Percentiles rank a stretch among this genome's conserved stretches.
Evolutionary conservation across 2,888 invertebrate genomes (phyloP).

Genomic region (Eupithecia abbreviata): DNA sequence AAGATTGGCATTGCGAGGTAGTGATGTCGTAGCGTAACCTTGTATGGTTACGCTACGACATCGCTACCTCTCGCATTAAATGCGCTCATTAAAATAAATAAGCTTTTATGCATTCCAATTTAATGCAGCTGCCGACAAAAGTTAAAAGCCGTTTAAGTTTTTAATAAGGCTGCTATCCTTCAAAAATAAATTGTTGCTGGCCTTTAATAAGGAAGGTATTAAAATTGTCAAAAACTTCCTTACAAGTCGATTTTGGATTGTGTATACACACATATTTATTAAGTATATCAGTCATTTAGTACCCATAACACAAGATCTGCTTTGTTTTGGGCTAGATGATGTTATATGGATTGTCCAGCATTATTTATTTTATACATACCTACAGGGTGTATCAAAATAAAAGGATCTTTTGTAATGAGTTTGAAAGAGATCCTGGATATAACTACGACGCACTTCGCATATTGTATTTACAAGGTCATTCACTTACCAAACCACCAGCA

Average conservation of each 20-base stretch:
- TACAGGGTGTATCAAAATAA: neutral
- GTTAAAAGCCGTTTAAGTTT: neutral
- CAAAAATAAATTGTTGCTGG: constrained; percentile 1
- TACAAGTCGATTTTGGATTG: neutral
- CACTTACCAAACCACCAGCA: neutral
- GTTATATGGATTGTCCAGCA: too few species aligned
- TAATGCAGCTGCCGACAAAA: neutral
- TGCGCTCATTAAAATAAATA: constrained; percentile 8
- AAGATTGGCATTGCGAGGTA: neutral
- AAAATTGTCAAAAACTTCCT: neutral
- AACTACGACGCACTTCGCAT: neutral
- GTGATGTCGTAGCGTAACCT: too few species aligned
- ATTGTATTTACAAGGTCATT: too few species aligned
- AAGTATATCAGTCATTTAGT: too few species aligned
- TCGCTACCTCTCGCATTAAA: neutral
- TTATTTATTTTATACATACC: neutral
- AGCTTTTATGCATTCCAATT: constrained; percentile 1
- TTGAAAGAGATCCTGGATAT: neutral
- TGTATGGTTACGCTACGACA: neutral
- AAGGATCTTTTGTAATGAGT: neutral
- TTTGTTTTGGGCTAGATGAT: too few species aligned
- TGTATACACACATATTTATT: neutral
- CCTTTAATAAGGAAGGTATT: neutral
- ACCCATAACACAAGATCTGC: too few species aligned
- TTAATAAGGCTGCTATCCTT: neutral